Conservation (phyloP, 2,113 vertebrate genomes). For the Pseudorhombus dupliciocellatus region DNA sequence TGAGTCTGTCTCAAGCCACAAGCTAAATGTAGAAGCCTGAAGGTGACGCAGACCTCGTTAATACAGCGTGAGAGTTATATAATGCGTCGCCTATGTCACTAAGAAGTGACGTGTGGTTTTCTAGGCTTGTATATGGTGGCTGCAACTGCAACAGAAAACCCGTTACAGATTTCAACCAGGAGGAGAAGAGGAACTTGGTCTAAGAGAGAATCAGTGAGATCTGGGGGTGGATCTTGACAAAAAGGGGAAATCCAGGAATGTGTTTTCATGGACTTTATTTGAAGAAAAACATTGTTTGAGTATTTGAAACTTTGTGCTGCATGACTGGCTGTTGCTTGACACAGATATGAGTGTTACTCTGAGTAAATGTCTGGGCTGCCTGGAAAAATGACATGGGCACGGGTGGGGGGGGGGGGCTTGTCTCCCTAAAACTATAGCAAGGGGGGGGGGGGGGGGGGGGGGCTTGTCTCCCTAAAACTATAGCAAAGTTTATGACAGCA, state of each 20-base stretch:
- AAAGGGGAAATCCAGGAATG: too few species aligned
- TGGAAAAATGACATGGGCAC: background rate
- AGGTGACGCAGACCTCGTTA: background rate
- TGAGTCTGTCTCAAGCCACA: constrained; percentile 29
- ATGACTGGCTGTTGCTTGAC: background rate
- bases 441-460: too few species aligned
- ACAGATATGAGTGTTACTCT: too few species aligned
- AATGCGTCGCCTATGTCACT: background rate
- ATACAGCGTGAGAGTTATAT: background rate
- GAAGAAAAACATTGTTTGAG: background rate
- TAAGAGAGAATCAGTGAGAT: too few species aligned
- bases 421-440: background rate
- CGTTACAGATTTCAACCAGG: too few species aligned
- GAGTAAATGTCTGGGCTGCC: background rate
- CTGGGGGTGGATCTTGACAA: too few species aligned
- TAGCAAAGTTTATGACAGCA: too few species aligned
- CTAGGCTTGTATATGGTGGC: background rate
- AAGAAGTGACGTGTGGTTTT: background rate
- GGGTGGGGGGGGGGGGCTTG: background rate
- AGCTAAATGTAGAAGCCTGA: constrained; percentile 35
- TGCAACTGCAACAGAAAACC: background rate
- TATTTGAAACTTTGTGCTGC: background rate
- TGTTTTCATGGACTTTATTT: too few species aligned
- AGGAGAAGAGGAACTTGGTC: too few species aligned
- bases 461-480: background rate